Evolutionary conservation across 2,113 vertebrate genomes (phyloP), one percentile per base, ranked within the genome.

Genomic region (Callopanchax toddi): DNA sequence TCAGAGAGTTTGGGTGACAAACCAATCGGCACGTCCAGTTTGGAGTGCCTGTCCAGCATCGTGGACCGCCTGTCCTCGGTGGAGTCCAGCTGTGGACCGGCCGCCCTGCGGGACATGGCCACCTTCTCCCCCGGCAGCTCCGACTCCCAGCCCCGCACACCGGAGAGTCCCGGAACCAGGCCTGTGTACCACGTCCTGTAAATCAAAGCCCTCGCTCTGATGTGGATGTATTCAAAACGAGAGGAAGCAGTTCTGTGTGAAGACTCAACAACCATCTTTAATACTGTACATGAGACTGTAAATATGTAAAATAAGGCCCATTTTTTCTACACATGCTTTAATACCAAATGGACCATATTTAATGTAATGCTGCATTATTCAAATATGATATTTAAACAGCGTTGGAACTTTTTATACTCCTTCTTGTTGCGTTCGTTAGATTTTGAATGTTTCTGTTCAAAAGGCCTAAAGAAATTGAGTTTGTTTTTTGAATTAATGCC

Each of bases 41-140:
- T 99, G 85, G 92, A 95, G 86, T 99, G 96, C 79, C 91, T 99
- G 67, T 97, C 96, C 89, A 99, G 94, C 87, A 99, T 99, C 66
- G 97, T 99, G 91, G 96, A 99, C 78, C 92, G 97, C 0, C 94
- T 99, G 70, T 93, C 94, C 58, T 92, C 92, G 0, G 90, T 89
- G 10, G 92, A 93, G 52, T 83, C 93, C 16, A 69, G 89, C 69
- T 81, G 83, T 2, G 90, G 72, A 3, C 46, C 93, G 20, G 39
- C 76, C 11, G 76, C 91, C n/a, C 88, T 87, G 63, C 91, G 92
- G 21, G 73, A 90, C 34, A 67, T 61, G 56, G 85, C 91, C 50
- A 87, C 89, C 62, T 94, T 93, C 54, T 94, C 94, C 1, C 84
- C 87, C 20, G 75, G 84, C 85, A 93, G 92, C 87, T 85, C 87